Percentiles rank a stretch among this genome's conserved stretches.
These are phyloP conservation scores for Calonectris borealis DNA, from an alignment of 2,113 vertebrate species.

Conservation along the genomic window DNA sequence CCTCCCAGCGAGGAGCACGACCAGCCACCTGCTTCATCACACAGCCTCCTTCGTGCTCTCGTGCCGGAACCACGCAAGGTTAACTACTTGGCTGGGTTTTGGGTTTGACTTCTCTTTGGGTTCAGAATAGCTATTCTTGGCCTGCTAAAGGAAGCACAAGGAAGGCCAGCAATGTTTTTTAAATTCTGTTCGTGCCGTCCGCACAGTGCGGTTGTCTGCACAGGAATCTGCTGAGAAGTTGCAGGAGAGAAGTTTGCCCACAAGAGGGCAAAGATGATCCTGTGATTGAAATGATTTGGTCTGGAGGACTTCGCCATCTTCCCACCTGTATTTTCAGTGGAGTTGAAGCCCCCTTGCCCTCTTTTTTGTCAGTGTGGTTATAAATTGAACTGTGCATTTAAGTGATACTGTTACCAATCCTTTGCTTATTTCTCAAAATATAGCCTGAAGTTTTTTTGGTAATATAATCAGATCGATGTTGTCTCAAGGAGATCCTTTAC, in stretches of 20 bases:
- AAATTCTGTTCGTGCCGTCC: not conserved
- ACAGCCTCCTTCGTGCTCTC: not conserved
- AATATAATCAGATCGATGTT: not conserved
- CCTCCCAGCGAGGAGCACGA: fast-evolving
- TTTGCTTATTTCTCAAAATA: not conserved
- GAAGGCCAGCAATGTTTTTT: not conserved
- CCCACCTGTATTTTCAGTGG: not conserved
- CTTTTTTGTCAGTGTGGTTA: not conserved
- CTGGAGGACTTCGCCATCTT: fast-evolving
- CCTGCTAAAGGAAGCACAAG: not conserved
- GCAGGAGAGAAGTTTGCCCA: constrained; percentile 25
- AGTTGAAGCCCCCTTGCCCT: not conserved
- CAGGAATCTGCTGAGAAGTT: not conserved
- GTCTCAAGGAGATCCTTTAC: not conserved
- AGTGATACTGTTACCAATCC: not conserved
- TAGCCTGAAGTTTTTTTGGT: not conserved
- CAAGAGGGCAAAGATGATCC: constrained; percentile 45
- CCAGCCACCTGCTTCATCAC: not conserved
- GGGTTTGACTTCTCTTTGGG: not conserved
- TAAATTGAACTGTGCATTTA: not conserved
- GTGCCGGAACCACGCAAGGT: not conserved
- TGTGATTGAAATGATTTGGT: not conserved
- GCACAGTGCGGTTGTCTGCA: not conserved
- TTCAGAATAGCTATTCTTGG: not conserved
- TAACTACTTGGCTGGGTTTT: not conserved